A percentile compares a stretch with the other conserved stretches of the same genome.
phyloP scores from a whole-genome alignment of 2,888 invertebrate genomes.

The Salticus scenicus region DNA sequence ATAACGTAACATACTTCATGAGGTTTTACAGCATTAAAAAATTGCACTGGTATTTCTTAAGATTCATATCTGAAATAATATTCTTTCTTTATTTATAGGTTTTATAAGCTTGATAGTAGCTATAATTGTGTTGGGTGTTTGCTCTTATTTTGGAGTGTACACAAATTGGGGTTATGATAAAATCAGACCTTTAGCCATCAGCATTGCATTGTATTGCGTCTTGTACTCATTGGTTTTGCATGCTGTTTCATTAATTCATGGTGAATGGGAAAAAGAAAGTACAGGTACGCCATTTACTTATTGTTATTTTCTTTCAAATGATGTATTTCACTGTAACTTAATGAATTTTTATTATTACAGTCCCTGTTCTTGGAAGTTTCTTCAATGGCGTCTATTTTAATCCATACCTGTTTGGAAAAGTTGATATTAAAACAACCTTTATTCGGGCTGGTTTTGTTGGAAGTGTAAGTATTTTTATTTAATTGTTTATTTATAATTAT shows the following conservation, averaged over 20 bases:
- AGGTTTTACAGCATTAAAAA: no score
- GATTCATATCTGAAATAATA: no score
- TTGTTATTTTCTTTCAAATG: background rate
- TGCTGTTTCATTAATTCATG: slow-evolving; percentile 21
- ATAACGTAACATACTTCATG: no score
- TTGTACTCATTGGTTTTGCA: slow-evolving; percentile 24
- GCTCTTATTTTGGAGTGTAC: slow-evolving; percentile 42
- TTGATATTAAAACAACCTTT: slow-evolving; percentile 54
- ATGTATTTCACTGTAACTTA: background rate
- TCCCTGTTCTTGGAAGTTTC: slow-evolving; percentile 44
- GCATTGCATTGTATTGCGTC: slow-evolving; percentile 27
- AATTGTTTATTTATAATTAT: background rate
- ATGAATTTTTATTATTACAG: slow-evolving; percentile 17
- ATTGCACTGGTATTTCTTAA: no score
- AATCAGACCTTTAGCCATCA: slow-evolving; percentile 28
- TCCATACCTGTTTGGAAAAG: slow-evolving; percentile 44
- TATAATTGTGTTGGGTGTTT: slow-evolving; percentile 10
- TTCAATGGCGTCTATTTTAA: slow-evolving; percentile 45
- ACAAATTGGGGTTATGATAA: slow-evolving; percentile 57
- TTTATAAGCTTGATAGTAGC: slow-evolving; percentile 13
- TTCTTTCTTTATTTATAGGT: slow-evolving; percentile 31
- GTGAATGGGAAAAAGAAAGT: slow-evolving; percentile 11
- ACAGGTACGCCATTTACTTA: background rate
- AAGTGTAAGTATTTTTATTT: slow-evolving; percentile 33
- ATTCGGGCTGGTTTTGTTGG: slow-evolving; percentile 59